Base-by-base conservation (phyloP, 2,888 invertebrate genomes). In the Drosophila demipolita region DNA sequence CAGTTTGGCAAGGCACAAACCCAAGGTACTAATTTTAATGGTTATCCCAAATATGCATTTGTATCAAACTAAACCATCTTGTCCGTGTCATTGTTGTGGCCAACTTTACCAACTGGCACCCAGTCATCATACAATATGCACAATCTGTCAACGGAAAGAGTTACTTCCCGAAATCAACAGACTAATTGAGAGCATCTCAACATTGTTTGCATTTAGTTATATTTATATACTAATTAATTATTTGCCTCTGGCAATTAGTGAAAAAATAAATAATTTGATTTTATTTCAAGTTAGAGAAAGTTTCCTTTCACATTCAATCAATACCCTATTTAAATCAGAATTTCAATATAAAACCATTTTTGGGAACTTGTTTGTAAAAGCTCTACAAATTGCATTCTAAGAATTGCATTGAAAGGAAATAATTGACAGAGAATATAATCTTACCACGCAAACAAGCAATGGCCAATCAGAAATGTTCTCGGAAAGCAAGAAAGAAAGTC, bases 1-100 rank as follows among this genome's bases (percentile, higher is more conserved):
- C 91, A 90, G 82, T 92, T 90, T 78, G 92, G 92, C 85, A 91
- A 92, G 88, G 83, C 85, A 78, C 89, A 87, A 82, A 78, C 83
- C 73, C 91, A 91, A 92, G 92, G 92, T 92, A 91, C 40, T 66
- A 12, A 45, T 20, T 45, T n/a, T 45, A 58, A 45, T 42, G 59
- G 26, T 48, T 36, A 17, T 29, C 1, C 54, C n/a, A 11, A 29
- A 12, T 17, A 29, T 50, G 36, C 26, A 20, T 36, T 20, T 12
- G 15, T 12, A 5, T 26, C n/a, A 35, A 23, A 5, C 36, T n/a
- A 48, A 12, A 15, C 26, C 52, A 48, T 29, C 15, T 17, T n/a
- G 20, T 50, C 48, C n/a, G 29, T 61, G 61, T 23, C 12, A 52
- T 26, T 63, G 48, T 32, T 66, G 35, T 60, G 50, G 42, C 35